phyloP scores from a whole-genome alignment of 2,888 invertebrate genomes.

The Antheraea yamamai region DNA sequence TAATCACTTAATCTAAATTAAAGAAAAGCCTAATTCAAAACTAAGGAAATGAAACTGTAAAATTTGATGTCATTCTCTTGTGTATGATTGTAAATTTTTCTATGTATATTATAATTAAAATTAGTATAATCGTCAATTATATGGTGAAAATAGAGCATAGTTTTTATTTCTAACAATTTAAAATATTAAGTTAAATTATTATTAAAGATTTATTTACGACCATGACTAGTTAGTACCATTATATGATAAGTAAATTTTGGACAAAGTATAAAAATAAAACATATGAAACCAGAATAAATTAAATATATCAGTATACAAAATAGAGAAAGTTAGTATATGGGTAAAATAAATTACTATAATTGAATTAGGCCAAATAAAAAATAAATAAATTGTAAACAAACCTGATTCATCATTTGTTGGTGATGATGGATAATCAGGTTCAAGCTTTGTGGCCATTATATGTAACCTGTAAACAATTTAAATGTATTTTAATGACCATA shows the following conservation, averaged over 20 bases:
- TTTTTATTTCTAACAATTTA: no score
- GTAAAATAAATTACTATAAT: neutral
- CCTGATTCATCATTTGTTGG: slow-evolving; percentile 74
- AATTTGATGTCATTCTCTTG: no score
- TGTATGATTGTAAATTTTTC: no score
- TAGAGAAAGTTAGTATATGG: neutral
- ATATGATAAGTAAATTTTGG: no score
- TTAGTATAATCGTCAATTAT: no score
- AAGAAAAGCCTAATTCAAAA: no score
- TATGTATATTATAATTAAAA: no score
- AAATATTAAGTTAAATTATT: no score
- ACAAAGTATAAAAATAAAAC: neutral
- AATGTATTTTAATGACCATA: slow-evolving; percentile 28
- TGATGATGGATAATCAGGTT: slow-evolving; percentile 66
- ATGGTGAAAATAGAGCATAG: no score
- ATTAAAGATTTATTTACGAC: no score
- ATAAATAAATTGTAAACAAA: slow-evolving; percentile 41
- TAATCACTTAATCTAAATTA: neutral
- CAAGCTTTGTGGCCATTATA: slow-evolving; percentile 73
- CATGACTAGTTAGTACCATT: no score
- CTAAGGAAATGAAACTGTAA: no score
- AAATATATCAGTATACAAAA: neutral
- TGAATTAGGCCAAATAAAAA: slow-evolving; percentile 3
- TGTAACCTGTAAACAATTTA: slow-evolving; percentile 73
- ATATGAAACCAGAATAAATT: neutral